phyloP scores from a whole-genome alignment of 2,113 vertebrate species.

The Ovis canadensis region DNA sequence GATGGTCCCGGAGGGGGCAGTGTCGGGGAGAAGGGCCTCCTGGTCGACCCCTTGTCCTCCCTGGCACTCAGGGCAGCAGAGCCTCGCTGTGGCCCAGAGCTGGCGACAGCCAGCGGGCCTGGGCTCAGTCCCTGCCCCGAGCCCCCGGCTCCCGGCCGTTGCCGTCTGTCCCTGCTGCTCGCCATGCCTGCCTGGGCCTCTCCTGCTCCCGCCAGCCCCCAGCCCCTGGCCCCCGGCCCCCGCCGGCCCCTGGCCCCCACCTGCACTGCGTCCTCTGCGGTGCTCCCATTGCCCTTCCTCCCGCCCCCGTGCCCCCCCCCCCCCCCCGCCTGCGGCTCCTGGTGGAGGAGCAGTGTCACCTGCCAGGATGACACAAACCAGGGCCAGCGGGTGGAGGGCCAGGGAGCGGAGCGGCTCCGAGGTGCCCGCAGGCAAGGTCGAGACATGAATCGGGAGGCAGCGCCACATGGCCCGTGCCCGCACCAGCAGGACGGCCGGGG shows the following conservation, averaged over 20 bases:
- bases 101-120: background rate
- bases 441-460: background rate
- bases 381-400: fast-evolving
- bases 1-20: too few relatives aligned
- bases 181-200: background rate
- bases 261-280: fast-evolving
- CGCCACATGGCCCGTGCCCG: fast-evolving
- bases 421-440: background rate
- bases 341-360: background rate
- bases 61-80: background rate
- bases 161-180: fast-evolving
- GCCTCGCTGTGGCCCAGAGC: background rate
- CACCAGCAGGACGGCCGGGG: fast-evolving
- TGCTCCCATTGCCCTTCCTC: background rate
- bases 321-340: background rate
- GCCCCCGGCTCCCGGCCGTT: fast-evolving
- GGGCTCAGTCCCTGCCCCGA: background rate
- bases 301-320: fast-evolving
- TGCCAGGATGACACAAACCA: conserved; percentile 44
- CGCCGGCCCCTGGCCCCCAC: background rate
- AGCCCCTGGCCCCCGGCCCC: background rate
- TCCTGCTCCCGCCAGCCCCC: background rate
- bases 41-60: background rate
- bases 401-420: background rate
- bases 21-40: background rate